Base-by-base conservation (phyloP, 2,797 vertebrate genomes). In the Rhinatrema bivittatum region DNA sequence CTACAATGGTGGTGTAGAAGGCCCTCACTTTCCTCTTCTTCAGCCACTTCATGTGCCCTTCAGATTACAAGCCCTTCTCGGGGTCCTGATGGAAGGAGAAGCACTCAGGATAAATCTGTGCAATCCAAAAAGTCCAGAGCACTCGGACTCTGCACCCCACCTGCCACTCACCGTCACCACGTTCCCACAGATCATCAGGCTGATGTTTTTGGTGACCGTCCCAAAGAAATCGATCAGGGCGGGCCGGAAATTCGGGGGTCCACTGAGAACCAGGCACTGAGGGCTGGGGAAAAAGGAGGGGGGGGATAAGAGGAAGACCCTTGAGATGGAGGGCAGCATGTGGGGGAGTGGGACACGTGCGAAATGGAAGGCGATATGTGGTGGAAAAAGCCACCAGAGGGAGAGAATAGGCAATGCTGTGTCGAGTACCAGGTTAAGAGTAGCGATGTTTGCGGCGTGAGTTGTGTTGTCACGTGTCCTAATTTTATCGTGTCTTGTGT, bases 171-270 rank as follows among this genome's bases (percentile, higher is more conserved):
- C 84, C 64, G 50, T 74, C 20, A 79, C 34, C 16, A 84, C 72
- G 46, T 85, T 79, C 9, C 81, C 84, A 27, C 82, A 87, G 51
- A 87, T 76, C 82, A 84, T 82, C 23, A 86, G 77, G 49, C 84
- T 86, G 27, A 70, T 53, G 2, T 80, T 74, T 46, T 87, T 88
- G 4, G 83, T 88, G 51, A 87, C 81, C 27, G 69, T 60, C 3
- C 60, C 56, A 5, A 82, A 81, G 46, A 86, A 89, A 56, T 87
- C 84, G 36, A 85, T 83, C 27, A 89, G 61, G 1, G 81, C 78
- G 6, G 81, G 86, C 10, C 74, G 59, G 27, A 78, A 65, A 29
- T 50, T 77, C 9, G 82, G 78, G 2, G 82, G 74, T 17, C 82
- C 80, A 1, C 78, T 86, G 16, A 88, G 54, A 15, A 83, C 81